Percentiles rank a stretch among this genome's conserved stretches.
Evolutionary conservation across 35 echinoderm and acorn worm species (phyloP).

Genomic region (Heliocidaris erythrogramma): DNA sequence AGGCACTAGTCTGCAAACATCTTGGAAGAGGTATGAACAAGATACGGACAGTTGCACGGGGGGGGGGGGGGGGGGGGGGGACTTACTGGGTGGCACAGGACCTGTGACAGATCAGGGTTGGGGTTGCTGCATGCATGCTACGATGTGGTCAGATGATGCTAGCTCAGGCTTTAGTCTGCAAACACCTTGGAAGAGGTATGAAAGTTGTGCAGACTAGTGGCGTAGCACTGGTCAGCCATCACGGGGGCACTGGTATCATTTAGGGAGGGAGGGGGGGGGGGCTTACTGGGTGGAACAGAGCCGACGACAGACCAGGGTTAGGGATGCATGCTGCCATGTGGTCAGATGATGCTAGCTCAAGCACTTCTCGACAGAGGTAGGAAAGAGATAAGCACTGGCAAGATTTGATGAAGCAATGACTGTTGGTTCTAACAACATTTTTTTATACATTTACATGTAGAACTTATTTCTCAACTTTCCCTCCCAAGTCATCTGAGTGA

Average conservation of each 20-base stretch:
- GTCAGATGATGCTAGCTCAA: constrained; percentile 98
- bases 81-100: constrained; percentile 95
- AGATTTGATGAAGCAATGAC: no score
- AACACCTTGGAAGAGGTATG: constrained; percentile 91
- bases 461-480: no score
- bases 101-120: constrained; percentile 79
- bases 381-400: not conserved
- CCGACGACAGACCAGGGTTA: constrained; percentile 91
- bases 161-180: constrained; percentile 93
- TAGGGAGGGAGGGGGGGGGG: no score
- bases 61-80: no score
- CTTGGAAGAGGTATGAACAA: constrained; percentile 85
- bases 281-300: constrained; percentile 72
- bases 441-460: no score
- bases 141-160: constrained; percentile 98
- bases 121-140: constrained; percentile 99
- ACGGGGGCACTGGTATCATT: no score
- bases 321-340: constrained; percentile 98
- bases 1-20: constrained; percentile 97
- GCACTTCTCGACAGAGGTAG: constrained; percentile 93
- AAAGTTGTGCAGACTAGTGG: no score
- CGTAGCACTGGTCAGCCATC: no score
- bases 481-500: no score
- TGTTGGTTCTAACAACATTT: no score
- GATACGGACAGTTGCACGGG: no score